phyloP scores from a whole-genome alignment of 2,888 invertebrate genomes.

The Norana najaformis region DNA sequence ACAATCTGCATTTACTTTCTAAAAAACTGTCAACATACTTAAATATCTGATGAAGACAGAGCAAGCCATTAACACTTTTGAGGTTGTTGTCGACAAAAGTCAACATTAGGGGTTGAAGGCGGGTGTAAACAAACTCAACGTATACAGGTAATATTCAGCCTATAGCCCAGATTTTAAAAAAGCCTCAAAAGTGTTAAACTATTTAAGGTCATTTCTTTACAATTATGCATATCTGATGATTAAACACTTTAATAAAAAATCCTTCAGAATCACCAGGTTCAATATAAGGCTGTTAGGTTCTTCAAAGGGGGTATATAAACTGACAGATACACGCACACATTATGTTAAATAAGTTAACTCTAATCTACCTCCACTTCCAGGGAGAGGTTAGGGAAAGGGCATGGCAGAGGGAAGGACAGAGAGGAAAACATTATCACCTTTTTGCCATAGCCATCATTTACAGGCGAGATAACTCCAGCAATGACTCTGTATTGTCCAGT shows the following conservation, averaged over 20 bases:
- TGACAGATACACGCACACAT: neutral
- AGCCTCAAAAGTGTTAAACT: too few relatives aligned
- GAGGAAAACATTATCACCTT: conserved; percentile 61
- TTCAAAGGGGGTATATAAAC: neutral
- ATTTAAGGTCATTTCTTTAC: neutral
- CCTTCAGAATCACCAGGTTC: neutral
- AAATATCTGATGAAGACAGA: too few relatives aligned
- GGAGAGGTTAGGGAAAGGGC: neutral
- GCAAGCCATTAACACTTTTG: too few relatives aligned
- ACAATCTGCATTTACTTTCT: too few relatives aligned
- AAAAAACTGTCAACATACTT: too few relatives aligned
- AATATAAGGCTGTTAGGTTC: neutral
- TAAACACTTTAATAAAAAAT: neutral
- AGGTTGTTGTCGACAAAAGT: too few relatives aligned
- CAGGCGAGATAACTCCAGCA: conserved; percentile 92
- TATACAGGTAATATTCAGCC: too few relatives aligned
- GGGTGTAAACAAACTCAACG: too few relatives aligned
- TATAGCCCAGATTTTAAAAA: too few relatives aligned
- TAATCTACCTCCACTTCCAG: neutral
- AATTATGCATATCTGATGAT: neutral
- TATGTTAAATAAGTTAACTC: too few relatives aligned
- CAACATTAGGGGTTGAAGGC: too few relatives aligned
- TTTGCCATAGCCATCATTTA: conserved; percentile 89
- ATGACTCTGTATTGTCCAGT: conserved; percentile 76
- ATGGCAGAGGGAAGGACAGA: neutral